Evolutionary conservation across 2,113 vertebrate species (phyloP), one percentile per base, ranked within the genome.

Genomic region (Eurypyga helias): DNA sequence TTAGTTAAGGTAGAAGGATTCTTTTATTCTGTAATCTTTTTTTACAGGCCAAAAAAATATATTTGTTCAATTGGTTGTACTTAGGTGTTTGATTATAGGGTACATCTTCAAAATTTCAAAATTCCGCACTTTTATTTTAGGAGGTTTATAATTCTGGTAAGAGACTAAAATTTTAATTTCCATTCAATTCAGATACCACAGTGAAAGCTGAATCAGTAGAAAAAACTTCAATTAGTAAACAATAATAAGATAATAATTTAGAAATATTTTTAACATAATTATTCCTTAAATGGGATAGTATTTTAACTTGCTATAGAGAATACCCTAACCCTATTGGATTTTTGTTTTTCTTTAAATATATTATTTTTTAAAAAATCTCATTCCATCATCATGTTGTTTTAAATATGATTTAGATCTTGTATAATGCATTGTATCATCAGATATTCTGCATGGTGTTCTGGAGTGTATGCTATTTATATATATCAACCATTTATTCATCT

Each of bases 381-480:
- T 21, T 93, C 38, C 36, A 84, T 82, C 73, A 79, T 81, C 16
- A 21, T 46, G 41, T 82, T 82, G 60, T 71, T 91, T 91, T 84
- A 87, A 67, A 82, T 82, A 71, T n/a, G 26, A 89, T 89, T 75
- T 9, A 6, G 20, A 52, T 89, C n/a, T 81, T 87, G 6, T 89
- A 41, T 92, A 91, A 84, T 82, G 72, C 69, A 71, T 89, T 82
- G 29, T 82, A 67, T 84, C 48, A 82, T 91, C 77, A 75, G 33
- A 71, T 91, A 84, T 60, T 89, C 83, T 9, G 2, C 38, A 19
- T 46, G 51, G 51, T 52, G 38, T 94, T 92, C 57, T 49, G 31
- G 23, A 92, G 49, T 79, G 2, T 79, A 46, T 92, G 41, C 86
- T 95, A 71, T 95, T 94, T 93, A 77, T 91, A 77, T 58, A 73